These are phyloP conservation scores for Syngnathus scovelli DNA, from an alignment of 2,113 vertebrate genomes.

Conservation along the genomic window DNA sequence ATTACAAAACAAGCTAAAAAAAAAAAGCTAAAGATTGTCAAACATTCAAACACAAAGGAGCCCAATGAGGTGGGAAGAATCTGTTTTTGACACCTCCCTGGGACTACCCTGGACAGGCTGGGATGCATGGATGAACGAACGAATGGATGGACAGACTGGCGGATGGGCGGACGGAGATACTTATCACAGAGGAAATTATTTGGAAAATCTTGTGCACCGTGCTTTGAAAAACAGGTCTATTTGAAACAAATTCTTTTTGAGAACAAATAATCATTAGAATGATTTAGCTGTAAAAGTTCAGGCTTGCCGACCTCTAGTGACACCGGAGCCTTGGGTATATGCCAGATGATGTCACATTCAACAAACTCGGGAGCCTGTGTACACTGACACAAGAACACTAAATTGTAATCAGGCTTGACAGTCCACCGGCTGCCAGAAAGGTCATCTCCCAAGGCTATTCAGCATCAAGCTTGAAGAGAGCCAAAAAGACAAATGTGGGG, in stretches of 20 bases:
- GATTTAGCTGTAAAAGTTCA: constrained; percentile 60
- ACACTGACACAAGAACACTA: constrained; percentile 45
- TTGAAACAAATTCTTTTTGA: constrained; percentile 45
- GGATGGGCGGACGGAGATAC: too few relatives aligned
- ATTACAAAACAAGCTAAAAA: neutral
- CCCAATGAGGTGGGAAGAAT: neutral
- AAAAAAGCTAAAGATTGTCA: too few relatives aligned
- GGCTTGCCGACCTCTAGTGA: constrained; percentile 44
- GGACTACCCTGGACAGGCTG: too few relatives aligned
- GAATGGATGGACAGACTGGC: too few relatives aligned
- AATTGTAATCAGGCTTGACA: constrained; percentile 59
- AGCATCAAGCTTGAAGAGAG: constrained; percentile 35
- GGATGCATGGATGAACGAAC: too few relatives aligned
- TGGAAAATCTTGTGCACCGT: constrained; percentile 11
- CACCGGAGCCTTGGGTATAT: constrained; percentile 33
- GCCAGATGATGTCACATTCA: constrained; percentile 55
- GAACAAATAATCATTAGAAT: constrained; percentile 44
- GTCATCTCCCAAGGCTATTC: constrained; percentile 56
- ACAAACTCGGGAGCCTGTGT: constrained; percentile 40
- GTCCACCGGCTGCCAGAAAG: constrained; percentile 59
- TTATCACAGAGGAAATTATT: constrained; percentile 21
- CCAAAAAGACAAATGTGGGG: constrained; percentile 47
- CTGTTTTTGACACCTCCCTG: too few relatives aligned
- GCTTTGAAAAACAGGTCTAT: constrained; percentile 21
- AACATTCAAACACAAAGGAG: neutral